Percentiles rank a stretch among this genome's conserved stretches.
Evolutionary conservation across 2,113 vertebrate species (phyloP).

Genomic region (Electrona antarctica): DNA sequence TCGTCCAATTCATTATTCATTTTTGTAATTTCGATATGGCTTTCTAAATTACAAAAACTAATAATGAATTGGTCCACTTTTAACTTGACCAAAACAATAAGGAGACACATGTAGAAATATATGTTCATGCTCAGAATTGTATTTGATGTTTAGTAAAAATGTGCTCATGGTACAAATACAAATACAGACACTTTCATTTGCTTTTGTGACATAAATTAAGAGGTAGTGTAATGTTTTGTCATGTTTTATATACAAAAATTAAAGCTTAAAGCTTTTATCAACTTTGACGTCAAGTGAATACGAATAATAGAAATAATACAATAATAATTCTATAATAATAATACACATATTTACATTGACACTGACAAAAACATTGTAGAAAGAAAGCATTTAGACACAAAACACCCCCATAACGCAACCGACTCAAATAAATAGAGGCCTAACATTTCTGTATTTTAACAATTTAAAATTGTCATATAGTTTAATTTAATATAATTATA

Average conservation of each 20-base stretch:
- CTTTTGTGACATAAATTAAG: constrained; percentile 53
- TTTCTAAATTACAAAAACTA: no score
- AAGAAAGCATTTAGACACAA: constrained; percentile 61
- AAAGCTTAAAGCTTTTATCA: constrained; percentile 40
- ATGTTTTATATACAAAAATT: constrained; percentile 50
- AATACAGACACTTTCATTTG: constrained; percentile 37
- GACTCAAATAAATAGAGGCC: constrained; percentile 55
- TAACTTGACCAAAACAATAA: constrained; percentile 1
- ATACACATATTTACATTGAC: constrained; percentile 16
- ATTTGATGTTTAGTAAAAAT: constrained; percentile 59
- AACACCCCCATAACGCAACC: constrained; percentile 42
- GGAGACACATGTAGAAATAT: neutral
- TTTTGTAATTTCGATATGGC: no score
- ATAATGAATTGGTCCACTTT: neutral
- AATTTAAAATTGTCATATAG: constrained; percentile 30
- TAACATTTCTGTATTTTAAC: constrained; percentile 12
- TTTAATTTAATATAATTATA: constrained; percentile 1
- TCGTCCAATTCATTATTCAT: no score
- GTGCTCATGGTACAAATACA: constrained; percentile 32
- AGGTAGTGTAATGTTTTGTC: constrained; percentile 2
- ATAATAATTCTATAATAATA: constrained; percentile 10
- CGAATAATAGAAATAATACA: neutral
- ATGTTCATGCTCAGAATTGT: constrained; percentile 58
- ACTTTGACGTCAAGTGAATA: constrained; percentile 13
- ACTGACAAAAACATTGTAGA: constrained; percentile 23